A percentile compares a stretch with the other conserved stretches of the same genome.
Evolutionary conservation across 2,797 vertebrate species (phyloP).

Genomic region (Prunella strophiata): DNA sequence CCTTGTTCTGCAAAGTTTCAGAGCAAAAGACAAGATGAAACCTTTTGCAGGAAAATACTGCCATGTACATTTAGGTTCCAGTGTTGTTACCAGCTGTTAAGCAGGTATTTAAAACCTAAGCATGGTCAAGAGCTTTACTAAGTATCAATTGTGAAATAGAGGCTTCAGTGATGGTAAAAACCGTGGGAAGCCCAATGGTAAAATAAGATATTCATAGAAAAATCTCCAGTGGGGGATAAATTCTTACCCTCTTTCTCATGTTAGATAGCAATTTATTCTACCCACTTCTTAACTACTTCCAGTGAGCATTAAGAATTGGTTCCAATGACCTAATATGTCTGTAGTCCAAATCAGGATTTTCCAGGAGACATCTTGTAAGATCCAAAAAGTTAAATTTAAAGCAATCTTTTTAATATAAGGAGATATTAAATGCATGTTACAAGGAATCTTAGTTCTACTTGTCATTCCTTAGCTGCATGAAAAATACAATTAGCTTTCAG

Average conservation of each 20-base stretch:
- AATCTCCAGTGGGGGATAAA: background rate
- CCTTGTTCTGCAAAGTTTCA: background rate
- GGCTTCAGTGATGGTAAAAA: background rate
- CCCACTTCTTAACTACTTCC: background rate
- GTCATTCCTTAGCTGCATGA: background rate
- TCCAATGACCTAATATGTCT: background rate
- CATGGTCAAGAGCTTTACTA: background rate
- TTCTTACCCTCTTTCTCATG: background rate
- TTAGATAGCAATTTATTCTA: background rate
- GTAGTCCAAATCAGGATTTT: background rate
- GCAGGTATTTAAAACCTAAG: background rate
- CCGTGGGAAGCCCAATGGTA: background rate
- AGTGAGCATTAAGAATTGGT: background rate
- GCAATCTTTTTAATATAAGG: background rate
- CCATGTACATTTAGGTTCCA: accelerated
- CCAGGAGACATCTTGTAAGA: background rate
- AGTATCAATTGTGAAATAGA: background rate
- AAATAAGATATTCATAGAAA: background rate
- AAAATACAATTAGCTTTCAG: background rate
- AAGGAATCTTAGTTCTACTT: background rate
- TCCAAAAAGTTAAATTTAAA: background rate
- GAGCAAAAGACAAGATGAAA: background rate
- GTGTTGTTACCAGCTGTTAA: background rate
- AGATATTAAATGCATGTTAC: background rate
- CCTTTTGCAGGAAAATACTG: background rate